Evolutionary conservation across 2,113 vertebrate genomes (phyloP), one percentile per base, ranked within the genome.

Genomic region (Benitochromis conjunctus): DNA sequence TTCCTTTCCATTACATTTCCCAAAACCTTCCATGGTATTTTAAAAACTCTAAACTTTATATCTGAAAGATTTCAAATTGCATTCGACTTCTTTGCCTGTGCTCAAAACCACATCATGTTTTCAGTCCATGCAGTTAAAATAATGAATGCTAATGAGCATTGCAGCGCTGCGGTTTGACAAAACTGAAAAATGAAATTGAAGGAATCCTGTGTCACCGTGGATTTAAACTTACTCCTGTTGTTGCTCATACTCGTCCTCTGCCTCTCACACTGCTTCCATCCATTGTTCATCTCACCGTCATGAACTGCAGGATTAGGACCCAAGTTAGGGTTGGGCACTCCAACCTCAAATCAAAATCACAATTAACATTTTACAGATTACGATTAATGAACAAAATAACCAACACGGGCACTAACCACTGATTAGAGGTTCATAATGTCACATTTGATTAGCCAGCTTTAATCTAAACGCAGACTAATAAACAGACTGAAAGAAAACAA

Each of bases 101-200:
- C 26, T 76, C 43, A 51, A n/a, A 76, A 8, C 69, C 3, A 76
- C 0, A 76, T 26, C 43, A 26, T 51, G 43, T 29, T 51, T 46
- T 74, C 43, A 74, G 69, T 29, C 43, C 0, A 0, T n/a, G 43
- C 4, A 31, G 18, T 76, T 19, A 51, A 31, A 76, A 8, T 76
- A 76, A 31, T 31, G 19, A 31, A 51, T 29, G 18, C 16, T 76
- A 51, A 51, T 31, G 69, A 76, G 43, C 6, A 31, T 9, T 51
- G 43, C 26, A 19, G 43, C 0, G 0, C 24, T 51, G 24, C 11
- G 9, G 43, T 76, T 74, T 29, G 0, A 19, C 2, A 51, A 51
- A 74, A 18, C 9, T 46, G 21, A 54, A 7, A n/a, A 6, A 31
- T 1, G 18, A 7, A 36, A 0, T 19, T 48, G 41, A 74, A 48